Evolutionary conservation across 2,797 vertebrate genomes (phyloP), one percentile per base, ranked within the genome.

Genomic region (Pyrrhura leucotis): DNA sequence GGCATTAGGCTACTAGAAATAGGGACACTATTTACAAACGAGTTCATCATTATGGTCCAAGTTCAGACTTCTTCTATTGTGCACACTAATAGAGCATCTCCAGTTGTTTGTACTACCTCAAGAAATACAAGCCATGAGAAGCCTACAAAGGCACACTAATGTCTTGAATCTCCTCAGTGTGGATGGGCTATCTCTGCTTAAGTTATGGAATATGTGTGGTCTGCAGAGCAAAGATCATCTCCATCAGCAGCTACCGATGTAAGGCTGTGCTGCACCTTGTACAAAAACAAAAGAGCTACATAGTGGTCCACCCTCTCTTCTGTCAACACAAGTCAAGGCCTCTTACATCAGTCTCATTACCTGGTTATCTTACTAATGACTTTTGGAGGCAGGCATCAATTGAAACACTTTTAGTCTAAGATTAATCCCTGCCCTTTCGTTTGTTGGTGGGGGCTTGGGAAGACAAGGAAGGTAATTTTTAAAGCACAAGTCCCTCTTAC

Each of bases 401-500:
- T 40, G 53, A 51, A 82, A 76, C n/a, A 40, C 15, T 88, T 71
- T 26, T 2, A 33, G 54, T 19, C 67, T 8, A 22, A 91, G 85
- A 72, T 89, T 35, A 81, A 94, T 62, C 50, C 40, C 33, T 33
- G 35, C 69, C 35, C 37, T 79, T 47, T 40, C 42, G 54, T 59
- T 8, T 9, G 15, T 16, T 81, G 50, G n/a, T 59, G 76, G 26
- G 45, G 37, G 45, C 48, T 54, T 26, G 22, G 28, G 29, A 61
- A 29, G 35, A 66, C 45, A 35, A 69, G 44, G 11, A 91, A 68
- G 33, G 50, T 29, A 15, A 76, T 92, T 97, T 82, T 79, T 78
- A 97, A 94, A 80, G 65, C 88, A 91, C 47, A 39, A 82, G 67
- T 39, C 44, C 85, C 48, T 81, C 51, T 42, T 79, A 48, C 93